phyloP scores from a whole-genome alignment of 1,140 invertebrate genomes.

The Leptonema lineaticorne region DNA sequence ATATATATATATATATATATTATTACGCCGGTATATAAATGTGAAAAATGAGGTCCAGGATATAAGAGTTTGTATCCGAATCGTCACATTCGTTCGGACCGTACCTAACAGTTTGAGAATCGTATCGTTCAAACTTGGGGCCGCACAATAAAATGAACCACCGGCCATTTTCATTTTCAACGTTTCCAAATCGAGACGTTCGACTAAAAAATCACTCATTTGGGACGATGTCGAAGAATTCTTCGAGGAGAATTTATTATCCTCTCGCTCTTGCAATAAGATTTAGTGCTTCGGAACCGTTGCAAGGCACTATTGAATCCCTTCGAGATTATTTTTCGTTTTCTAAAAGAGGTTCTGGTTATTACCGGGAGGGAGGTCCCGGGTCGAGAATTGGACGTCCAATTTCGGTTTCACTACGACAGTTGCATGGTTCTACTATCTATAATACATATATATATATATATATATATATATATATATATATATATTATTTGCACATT shows the following conservation, averaged over 20 bases:
- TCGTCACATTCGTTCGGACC: no score
- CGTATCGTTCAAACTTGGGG: no score
- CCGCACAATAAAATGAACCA: no score
- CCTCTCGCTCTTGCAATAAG: slow-evolving; percentile 7
- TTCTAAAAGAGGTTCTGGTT: neutral
- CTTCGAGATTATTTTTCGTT: slow-evolving; percentile 11
- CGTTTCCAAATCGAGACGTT: slow-evolving; percentile 3
- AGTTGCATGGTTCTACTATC: neutral
- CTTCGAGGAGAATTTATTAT: slow-evolving; percentile 4
- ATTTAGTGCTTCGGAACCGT: slow-evolving; percentile 5
- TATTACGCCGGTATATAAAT: no score
- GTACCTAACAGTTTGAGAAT: no score
- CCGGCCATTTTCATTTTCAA: neutral
- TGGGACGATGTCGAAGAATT: slow-evolving; percentile 10
- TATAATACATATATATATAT: no score
- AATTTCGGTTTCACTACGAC: neutral
- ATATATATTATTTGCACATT: no score
- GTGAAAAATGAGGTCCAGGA: no score
- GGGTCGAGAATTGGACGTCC: neutral
- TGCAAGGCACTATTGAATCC: neutral
- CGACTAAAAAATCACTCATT: slow-evolving; percentile 15
- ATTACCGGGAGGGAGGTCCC: neutral
- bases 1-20: no score
- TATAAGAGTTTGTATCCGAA: no score
- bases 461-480: no score